These are phyloP conservation scores for Plecotus auritus DNA, from an alignment of 2,113 vertebrate species.

Conservation along the genomic window DNA sequence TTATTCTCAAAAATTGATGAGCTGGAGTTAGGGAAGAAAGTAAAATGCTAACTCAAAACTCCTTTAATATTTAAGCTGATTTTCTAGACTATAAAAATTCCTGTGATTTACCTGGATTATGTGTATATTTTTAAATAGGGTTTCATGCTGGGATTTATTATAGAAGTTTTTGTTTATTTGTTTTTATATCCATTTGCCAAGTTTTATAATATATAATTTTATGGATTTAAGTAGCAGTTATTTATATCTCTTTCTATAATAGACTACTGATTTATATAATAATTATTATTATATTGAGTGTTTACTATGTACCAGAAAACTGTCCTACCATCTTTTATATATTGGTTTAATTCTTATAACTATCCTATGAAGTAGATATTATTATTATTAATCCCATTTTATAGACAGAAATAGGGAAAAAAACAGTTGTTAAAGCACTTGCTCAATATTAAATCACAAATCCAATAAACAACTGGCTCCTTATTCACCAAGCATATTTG, in stretches of 20 bases:
- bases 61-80: neutral
- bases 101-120: neutral
- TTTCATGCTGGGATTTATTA: neutral
- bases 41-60: neutral
- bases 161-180: neutral
- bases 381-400: neutral
- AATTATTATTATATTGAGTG: neutral
- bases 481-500: neutral
- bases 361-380: neutral
- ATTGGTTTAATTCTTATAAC: neutral
- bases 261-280: neutral
- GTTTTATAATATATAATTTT: neutral
- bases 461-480: neutral
- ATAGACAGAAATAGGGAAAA: neutral
- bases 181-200: slow-evolving; percentile 12
- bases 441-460: neutral
- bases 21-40: neutral
- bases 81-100: neutral
- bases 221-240: neutral
- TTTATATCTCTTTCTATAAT: neutral
- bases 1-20: neutral
- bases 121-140: neutral
- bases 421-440: neutral
- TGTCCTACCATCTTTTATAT: neutral
- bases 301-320: neutral